Base-by-base conservation (phyloP, 2,113 vertebrate species). In the Xiphophorus couchianus region DNA sequence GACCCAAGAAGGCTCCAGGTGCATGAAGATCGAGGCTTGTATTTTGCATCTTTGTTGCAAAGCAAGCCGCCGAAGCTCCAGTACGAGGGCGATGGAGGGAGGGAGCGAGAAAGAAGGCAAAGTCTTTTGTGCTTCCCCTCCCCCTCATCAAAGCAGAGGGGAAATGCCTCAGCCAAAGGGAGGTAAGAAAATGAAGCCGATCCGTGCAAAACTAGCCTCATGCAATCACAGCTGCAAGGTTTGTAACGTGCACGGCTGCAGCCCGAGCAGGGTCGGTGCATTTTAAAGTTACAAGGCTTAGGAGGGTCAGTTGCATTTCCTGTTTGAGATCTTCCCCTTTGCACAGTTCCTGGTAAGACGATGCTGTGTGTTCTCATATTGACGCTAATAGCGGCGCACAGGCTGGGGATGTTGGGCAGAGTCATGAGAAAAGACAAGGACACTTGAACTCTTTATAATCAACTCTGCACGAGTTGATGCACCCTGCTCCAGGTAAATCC, bases 111-210 rank as follows among this genome's bases (percentile, higher is more conserved):
- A 93, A 94, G 95, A 95, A 96, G 96, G 96, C 96, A 96, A 96
- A 97, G 96, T 96, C 96, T 97, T 96, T 96, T 96, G 96, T 96
- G 96, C 95, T 94, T 93, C 96, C 96, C 96, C 95, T 95, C 96
- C 96, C 96, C 96, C 94, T 83, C 96, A 95, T 83, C 96, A 94
- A 87, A 96, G 96, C 95, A 94, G 91, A 96, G 96, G 95, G 95
- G 96, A 97, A 96, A 97, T 96, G 97, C 97, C 96, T 95, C 95
- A 96, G 94, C 77, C 95, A 81, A 96, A 94, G 94, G 92, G 94
- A 95, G 97, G 97, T 98, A 97, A 97, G 96, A 91, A 93, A 54
- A 88, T 89, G 37, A 88, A 87, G 90, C 90, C 91, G 84, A 94
- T 93, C 82, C 71, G 86, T 93, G 95, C 94, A 95, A 90, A 63